These are phyloP conservation scores for Penelope pileata DNA, from an alignment of 2,113 vertebrate genomes.

Conservation along the genomic window DNA sequence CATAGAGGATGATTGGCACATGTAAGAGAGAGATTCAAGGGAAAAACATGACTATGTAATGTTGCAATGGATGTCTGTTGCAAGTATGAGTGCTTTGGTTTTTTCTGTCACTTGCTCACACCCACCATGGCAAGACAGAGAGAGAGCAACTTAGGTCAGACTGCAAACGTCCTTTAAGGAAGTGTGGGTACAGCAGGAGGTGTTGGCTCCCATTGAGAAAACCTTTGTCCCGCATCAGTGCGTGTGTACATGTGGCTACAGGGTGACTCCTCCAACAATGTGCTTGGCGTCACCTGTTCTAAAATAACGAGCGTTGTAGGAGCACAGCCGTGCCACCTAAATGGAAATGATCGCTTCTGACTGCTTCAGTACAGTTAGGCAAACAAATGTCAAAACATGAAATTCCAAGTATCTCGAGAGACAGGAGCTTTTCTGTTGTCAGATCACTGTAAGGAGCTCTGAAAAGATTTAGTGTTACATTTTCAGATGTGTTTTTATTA, in stretches of 20 bases:
- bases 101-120: neutral
- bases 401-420: neutral
- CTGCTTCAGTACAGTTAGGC: neutral
- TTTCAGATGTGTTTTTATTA: slow-evolving; percentile 52
- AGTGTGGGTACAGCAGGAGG: neutral
- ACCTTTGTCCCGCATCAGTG: neutral
- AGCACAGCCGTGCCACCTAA: neutral
- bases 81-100: neutral
- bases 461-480: neutral
- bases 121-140: neutral
- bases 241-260: fast-evolving
- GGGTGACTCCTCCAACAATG: neutral
- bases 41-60: neutral
- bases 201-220: neutral
- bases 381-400: neutral
- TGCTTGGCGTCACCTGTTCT: neutral
- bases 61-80: too few species aligned
- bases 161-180: neutral
- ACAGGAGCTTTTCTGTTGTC: neutral
- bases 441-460: neutral
- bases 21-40: neutral
- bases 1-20: neutral
- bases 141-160: neutral
- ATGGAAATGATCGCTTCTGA: neutral
- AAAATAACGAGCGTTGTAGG: neutral